Evolutionary conservation across 2,797 vertebrate genomes (phyloP).

Genomic region (Rhabdomys pumilio): DNA sequence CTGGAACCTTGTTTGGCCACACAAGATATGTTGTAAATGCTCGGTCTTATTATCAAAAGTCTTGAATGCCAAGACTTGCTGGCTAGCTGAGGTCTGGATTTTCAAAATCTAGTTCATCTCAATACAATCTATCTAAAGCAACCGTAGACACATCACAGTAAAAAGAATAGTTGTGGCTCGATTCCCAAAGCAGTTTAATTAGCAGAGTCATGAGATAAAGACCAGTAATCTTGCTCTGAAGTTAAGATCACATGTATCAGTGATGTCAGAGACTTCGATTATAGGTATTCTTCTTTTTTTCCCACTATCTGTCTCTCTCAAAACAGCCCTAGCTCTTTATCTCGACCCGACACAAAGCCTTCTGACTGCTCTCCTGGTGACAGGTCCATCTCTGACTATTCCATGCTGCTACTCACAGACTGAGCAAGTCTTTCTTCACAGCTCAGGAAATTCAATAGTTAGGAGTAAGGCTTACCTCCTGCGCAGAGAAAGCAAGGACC

Average conservation of each 20-base stretch:
- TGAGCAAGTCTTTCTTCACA: conserved; percentile 9
- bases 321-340: not conserved
- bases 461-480: not conserved
- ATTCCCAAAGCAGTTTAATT: conserved; percentile 29
- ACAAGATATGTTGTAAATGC: not conserved
- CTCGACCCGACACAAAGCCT: not conserved
- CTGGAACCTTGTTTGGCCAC: not conserved
- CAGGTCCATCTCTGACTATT: not conserved
- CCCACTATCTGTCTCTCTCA: conserved; percentile 19
- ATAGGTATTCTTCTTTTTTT: not conserved
- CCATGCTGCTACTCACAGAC: not conserved
- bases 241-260: conserved; percentile 34
- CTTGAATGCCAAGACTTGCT: not conserved
- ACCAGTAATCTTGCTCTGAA: conserved; percentile 44
- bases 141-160: not conserved
- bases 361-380: not conserved
- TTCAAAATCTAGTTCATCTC: conserved; percentile 47
- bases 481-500: not conserved
- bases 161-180: not conserved
- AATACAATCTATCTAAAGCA: not conserved
- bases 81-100: conserved; percentile 13
- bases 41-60: conserved; percentile 8
- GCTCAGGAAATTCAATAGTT: not conserved
- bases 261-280: not conserved
- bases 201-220: conserved; percentile 39